Base-by-base conservation (phyloP, 2,888 invertebrate species). In the Sphaerophoria rueppellii region DNA sequence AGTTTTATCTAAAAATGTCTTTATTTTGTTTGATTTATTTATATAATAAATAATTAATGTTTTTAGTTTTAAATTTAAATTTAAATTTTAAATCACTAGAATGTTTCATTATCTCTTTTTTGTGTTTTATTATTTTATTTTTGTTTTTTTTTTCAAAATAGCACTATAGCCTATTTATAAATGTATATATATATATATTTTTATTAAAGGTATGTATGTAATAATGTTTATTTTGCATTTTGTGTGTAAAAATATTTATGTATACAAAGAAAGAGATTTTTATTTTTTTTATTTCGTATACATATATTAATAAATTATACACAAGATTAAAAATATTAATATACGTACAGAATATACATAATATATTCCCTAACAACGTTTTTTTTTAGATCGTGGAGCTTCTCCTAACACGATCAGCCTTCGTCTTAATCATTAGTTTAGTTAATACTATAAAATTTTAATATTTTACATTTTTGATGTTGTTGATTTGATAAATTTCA, bases 311-410 rank as follows among this genome's bases (percentile, higher is more conserved):
- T 65, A 69, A 37, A 48, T 65, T 24, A 24, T 24, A 24, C 24
- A 43, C 60, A 60, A 60, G 16, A 57, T 70, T 58, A 58, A 71
- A 58, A 60, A 73, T 43, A 43, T 74, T 52, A 58, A 77, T 69
- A 82, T 61, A 78, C 70, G 63, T 65, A 76, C 54, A 61, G 71
- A 78, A 78, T 86, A 82, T 82, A 82, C 78, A 82, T 71, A 82
- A 32, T 16, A 85, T 74, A 82, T 86, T 83, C 86, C 83, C 83
- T 83, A 87, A 85, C 85, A 78, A 81, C 70, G 77, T 71, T 72
- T 72, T 85, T 48, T 40, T 57, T 65, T 34, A 52, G 16, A 61
- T 69, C 34, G 50, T 75, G 48, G 65, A 14, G 46, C 43, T 43
- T 43, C 9, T 43, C 24, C 24, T 24, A 24, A 24, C 24, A 24